Base-by-base conservation (phyloP, 1,140 invertebrate species). In the Megathymus violae region DNA sequence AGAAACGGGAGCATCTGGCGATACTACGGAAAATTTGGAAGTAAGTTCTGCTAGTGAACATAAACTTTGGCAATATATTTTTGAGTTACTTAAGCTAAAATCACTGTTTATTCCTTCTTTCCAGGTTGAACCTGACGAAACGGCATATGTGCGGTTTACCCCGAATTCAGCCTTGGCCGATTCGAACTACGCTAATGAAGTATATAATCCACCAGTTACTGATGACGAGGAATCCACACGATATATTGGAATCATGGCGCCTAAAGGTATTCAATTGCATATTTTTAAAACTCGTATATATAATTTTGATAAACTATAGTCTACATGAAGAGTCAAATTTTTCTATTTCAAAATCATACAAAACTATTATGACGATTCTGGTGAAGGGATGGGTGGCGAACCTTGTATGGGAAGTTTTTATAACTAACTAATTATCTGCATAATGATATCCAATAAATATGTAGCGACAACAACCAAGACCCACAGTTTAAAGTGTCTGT, bases 71-170 rank as follows among this genome's bases (percentile, higher is more conserved):
- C 7, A 59, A 15, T 62, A 13, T 17, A 3, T 11, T 48, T 13
- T 17, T 13, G 19, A 3, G 5, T 22, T 22, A 22, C 16, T 27
- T n/a, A n/a, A 22, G 27, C 2, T n/a, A 4, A 27, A 17, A 17
- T 36, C 46, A 15, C 9, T 27, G 36, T 50, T 40, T 44, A 9
- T 54, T 50, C 64, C 19, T 64, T 41, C 15, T 25, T 43, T 70
- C 64, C 63, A 94, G 80, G 81, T 93, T 31, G 94, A 95, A 69
- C 93, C 95, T 3, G 92, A 93, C 38, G 91, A 93, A 67, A 85
- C 96, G 65, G 96, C 96, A 13, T 95, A 95, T 68, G 94, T 98
- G 0, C 94, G 94, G 62, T 97, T 96, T 69, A 95, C 93, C 0
- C 95, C 96, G 3, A 96, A 95, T 54, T 92, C 93, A 31, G 89